Percentiles rank a stretch among this genome's conserved stretches.
Evolutionary conservation across 2,797 vertebrate species (phyloP).

Genomic region (Adrianichthys oophorus): DNA sequence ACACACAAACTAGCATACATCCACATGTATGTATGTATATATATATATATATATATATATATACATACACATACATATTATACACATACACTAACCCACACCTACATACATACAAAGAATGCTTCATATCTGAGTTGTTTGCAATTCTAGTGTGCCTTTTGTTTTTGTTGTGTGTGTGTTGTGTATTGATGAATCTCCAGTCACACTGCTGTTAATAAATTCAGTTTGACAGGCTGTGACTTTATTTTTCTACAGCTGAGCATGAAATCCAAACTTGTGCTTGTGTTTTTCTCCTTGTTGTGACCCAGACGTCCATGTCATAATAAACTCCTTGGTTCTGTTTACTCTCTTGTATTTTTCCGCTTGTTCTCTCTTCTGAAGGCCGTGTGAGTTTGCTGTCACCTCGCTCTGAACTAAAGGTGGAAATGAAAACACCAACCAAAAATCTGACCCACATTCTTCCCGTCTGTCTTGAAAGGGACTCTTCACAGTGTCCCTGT

Average conservation of each 20-base stretch:
- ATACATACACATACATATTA: not conserved
- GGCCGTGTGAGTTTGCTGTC: slow-evolving; percentile 22
- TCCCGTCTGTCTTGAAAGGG: slow-evolving; percentile 12
- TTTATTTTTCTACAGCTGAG: slow-evolving; percentile 37
- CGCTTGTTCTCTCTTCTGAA: slow-evolving; percentile 19
- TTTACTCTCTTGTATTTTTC: slow-evolving; percentile 53
- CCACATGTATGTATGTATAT: too few relatives aligned
- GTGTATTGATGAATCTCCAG: slow-evolving; percentile 13
- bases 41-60: too few relatives aligned
- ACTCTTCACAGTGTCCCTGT: not conserved
- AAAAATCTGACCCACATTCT: slow-evolving; percentile 43
- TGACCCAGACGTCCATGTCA: slow-evolving; percentile 35
- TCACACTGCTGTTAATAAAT: slow-evolving; percentile 33
- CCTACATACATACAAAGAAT: not conserved
- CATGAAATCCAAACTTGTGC: slow-evolving; percentile 29
- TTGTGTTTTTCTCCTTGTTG: slow-evolving; percentile 20
- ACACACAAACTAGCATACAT: too few relatives aligned
- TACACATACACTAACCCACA: slow-evolving; percentile 3
- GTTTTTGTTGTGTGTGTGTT: not conserved
- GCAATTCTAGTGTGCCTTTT: too few relatives aligned
- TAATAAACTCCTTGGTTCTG: slow-evolving; percentile 47
- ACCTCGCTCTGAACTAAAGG: slow-evolving; percentile 40
- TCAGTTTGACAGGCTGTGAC: slow-evolving; percentile 21
- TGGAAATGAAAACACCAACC: slow-evolving; percentile 43
- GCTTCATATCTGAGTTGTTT: slow-evolving; percentile 13